Base-by-base conservation (phyloP, 1,140 invertebrate species). In the Philopotamus ludificatus region DNA sequence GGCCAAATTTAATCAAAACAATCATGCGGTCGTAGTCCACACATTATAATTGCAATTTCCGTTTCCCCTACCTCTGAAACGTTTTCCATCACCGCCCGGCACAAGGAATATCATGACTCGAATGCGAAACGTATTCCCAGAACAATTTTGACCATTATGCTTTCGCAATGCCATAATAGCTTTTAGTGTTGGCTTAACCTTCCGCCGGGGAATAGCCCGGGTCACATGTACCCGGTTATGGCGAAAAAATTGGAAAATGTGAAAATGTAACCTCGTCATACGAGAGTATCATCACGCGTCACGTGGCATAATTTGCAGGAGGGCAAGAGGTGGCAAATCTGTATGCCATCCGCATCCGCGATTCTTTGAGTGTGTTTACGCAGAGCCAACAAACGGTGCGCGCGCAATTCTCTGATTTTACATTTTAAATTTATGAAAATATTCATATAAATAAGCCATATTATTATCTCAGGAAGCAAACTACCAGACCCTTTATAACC, bases 121-220 rank as follows among this genome's bases (percentile, higher is more conserved):
- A 23, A 58, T 21, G 57, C 15, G 39, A 3, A 9, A 15, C 44
- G 15, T 55, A 55, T 54, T 63, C 61, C 61, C 61, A 63, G 61
- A 63, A 63, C 61, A 63, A 63, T 63, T 63, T 63, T 63, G 61
- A 63, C 61, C 61, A 63, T 63, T 63, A 63, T 49, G 51, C 61
- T 34, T 53, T 63, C 41, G 61, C 47, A 39, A 63, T 44, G 61
- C 39, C 47, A 47, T 63, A 63, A 63, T 63, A 54, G 61, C 61
- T 63, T 63, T 63, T 54, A 45, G 51, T 63, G 61, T 63, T 63
- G 55, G 61, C 61, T 54, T 63, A 63, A 63, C 61, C 61, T 63
- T 63, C 45, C 61, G 51, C 39, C 23, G 41, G 61, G 61, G 61
- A 63, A 63, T 63, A 63, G 34, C 20, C 23, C n/a, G 22, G 44